Evolutionary conservation across 2,888 invertebrate species (phyloP).

Genomic region (Euclidia mi): DNA sequence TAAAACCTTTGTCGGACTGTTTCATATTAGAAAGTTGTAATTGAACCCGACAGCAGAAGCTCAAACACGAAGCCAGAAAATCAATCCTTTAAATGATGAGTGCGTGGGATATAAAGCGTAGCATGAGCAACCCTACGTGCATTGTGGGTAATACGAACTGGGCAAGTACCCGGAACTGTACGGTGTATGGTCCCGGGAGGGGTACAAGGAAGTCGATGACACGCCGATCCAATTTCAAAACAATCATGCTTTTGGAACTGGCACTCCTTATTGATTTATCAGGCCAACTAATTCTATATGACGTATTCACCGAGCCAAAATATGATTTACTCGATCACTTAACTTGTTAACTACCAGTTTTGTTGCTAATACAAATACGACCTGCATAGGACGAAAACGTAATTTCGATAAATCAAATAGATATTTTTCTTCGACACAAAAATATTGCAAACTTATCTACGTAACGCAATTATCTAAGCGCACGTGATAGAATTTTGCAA

Average conservation of each 20-base stretch:
- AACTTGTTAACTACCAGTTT: slow-evolving; percentile 14
- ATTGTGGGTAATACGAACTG: slow-evolving; percentile 56
- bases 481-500: slow-evolving; percentile 41
- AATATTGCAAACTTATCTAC: slow-evolving; percentile 9
- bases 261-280: slow-evolving; percentile 57
- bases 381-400: not conserved
- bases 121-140: slow-evolving; percentile 37
- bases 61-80: not conserved
- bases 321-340: slow-evolving; percentile 9
- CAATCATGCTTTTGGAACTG: slow-evolving; percentile 59
- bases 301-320: slow-evolving; percentile 14
- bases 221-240: slow-evolving; percentile 66
- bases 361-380: not conserved
- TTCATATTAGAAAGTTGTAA: slow-evolving; percentile 4
- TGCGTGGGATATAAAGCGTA: slow-evolving; percentile 12
- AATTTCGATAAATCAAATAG: slow-evolving; percentile 1
- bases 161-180: slow-evolving; percentile 61
- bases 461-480: slow-evolving; percentile 14
- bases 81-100: not conserved
- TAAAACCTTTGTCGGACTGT: not conserved
- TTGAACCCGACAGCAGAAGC: not conserved
- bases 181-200: slow-evolving; percentile 60
- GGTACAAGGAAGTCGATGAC: slow-evolving; percentile 62
- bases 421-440: slow-evolving; percentile 7
- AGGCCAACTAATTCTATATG: slow-evolving; percentile 20